These are phyloP conservation scores for Trichonephila inaurata DNA, from an alignment of 1,140 invertebrate species.

Conservation along the genomic window DNA sequence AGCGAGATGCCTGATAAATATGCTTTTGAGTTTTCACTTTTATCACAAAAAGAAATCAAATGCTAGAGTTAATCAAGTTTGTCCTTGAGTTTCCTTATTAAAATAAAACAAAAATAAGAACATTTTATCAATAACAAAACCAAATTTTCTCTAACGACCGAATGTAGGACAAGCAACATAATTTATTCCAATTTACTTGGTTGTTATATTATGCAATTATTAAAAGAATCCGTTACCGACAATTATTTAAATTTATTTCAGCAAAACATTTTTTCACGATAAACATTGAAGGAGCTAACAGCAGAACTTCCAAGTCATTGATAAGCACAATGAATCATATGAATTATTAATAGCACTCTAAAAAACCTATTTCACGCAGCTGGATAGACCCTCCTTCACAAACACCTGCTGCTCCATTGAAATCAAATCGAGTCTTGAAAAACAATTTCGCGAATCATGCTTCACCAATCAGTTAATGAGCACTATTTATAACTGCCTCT, in stretches of 20 bases:
- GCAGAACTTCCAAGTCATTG: not conserved
- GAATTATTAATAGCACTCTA: conserved; percentile 35
- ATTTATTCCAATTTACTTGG: too few species aligned
- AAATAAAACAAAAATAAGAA: too few species aligned
- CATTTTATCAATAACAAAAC: too few species aligned
- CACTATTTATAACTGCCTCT: not conserved
- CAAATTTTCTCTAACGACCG: too few species aligned
- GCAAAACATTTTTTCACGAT: not conserved
- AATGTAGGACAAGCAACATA: too few species aligned
- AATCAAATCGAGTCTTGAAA: conserved; percentile 10
- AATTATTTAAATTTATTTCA: not conserved
- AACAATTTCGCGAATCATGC: conserved; percentile 20
- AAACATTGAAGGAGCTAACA: not conserved
- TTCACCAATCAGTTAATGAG: not conserved
- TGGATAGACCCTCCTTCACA: not conserved
- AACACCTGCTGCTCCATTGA: conserved; percentile 23
- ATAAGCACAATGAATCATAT: not conserved
- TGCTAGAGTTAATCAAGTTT: too few species aligned
- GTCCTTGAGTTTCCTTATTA: too few species aligned
- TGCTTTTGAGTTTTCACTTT: too few species aligned
- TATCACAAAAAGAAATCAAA: too few species aligned
- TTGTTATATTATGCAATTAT: too few species aligned
- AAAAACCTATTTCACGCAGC: not conserved
- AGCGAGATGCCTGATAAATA: too few species aligned
- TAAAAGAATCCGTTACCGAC: not conserved